Conservation (phyloP, 2,888 invertebrate genomes). For the Hyppa rectilinea region DNA sequence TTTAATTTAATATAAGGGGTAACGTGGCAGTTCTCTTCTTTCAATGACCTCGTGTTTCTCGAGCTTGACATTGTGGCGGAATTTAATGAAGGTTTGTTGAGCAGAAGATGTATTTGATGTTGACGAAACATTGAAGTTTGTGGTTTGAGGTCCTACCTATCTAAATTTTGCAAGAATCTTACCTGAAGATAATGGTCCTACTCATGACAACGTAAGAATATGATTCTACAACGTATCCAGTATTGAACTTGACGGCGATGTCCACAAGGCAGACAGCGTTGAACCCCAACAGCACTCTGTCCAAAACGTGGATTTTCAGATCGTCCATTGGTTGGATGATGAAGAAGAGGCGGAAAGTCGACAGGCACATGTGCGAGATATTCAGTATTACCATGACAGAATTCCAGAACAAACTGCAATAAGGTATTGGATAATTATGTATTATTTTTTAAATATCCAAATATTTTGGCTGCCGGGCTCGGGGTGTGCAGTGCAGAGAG, state of each 20-base stretch:
- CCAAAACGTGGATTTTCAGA: slow-evolving; percentile 57
- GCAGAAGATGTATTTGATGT: neutral
- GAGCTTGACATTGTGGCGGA: neutral
- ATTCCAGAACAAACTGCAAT: slow-evolving; percentile 77
- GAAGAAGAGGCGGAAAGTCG: slow-evolving; percentile 74
- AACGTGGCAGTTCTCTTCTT: neutral
- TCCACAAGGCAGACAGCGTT: slow-evolving; percentile 77
- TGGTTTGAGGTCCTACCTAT: neutral
- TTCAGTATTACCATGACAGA: slow-evolving; percentile 73
- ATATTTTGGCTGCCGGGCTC: neutral
- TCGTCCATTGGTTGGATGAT: slow-evolving; percentile 63
- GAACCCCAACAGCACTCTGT: slow-evolving; percentile 69
- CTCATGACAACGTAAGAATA: slow-evolving; percentile 70
- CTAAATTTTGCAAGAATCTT: slow-evolving; percentile 35
- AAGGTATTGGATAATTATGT: neutral
- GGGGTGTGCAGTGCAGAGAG: neutral
- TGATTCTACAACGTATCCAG: slow-evolving; percentile 72
- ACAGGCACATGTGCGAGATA: slow-evolving; percentile 70
- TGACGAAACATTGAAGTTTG: neutral
- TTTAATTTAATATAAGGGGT: neutral
- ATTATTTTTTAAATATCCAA: neutral
- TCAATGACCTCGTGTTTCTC: neutral
- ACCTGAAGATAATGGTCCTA: slow-evolving; percentile 72
- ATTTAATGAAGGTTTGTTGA: neutral
- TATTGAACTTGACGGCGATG: slow-evolving; percentile 77